Base-by-base conservation (phyloP, 92 coral and sea anemone genomes). In the Chrysogorgia sp. region DNA sequence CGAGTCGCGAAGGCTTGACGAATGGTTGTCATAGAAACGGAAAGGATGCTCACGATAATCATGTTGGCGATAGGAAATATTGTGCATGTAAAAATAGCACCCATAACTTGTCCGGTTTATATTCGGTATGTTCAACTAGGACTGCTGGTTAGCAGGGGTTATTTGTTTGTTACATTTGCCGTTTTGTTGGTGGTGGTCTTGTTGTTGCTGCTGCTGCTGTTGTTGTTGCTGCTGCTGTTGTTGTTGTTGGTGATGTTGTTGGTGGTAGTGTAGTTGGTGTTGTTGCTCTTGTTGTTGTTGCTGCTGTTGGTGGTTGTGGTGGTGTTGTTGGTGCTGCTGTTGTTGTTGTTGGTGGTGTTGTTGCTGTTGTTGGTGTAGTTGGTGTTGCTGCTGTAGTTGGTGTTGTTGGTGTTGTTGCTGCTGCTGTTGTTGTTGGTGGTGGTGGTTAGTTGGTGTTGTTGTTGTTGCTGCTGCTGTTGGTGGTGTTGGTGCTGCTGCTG, bases 1-100 rank as follows among this genome's bases (percentile, higher is more conserved):
- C 9, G 56, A 58, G 12, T 33, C 28, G 71, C 76, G 82, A 43
- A 19, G 74, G 80, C 12, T 50, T 94, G 35, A 61, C 92, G 10
- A 94, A 94, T 40, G 98, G 97, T 21, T 76, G 76, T 47, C 58
- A 58, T 75, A 68, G 71, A n/a, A 88, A 63, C 45, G 81, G 41
- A 40, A 67, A 58, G 29, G 85, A 24, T 23, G 84, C 34, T 28
- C 76, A 77, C 1, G 84, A 66, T 25, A 85, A 81, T 56, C 82
- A 69, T 31, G 83, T 86, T 0, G 81, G 85, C 30, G 84, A 76
- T 34, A 60, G 79, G 41, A 74, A 77, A 40, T 67, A 68, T 22
- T 87, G 88, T 14, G 70, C 78, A 7, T 87, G 98, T 59, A 85
- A 83, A 81, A 88, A 81, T 22, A 84, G 91, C 60, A 77, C 52